Evolutionary conservation across 2,113 vertebrate species (phyloP), one percentile per base, ranked within the genome.

Genomic region (Lasiurus borealis): DNA sequence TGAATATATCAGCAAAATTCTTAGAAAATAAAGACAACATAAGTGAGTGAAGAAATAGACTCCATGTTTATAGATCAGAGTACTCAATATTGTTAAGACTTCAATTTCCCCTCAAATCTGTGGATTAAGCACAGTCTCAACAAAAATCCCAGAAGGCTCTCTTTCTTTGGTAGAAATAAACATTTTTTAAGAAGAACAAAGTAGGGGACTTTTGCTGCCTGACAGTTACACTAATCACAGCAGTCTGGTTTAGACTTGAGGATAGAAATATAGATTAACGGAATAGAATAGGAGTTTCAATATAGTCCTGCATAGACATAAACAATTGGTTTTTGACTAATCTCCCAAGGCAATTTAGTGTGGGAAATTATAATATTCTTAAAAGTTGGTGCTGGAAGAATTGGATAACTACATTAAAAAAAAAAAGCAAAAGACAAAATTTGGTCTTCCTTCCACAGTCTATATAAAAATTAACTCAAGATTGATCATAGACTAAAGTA

Each of bases 311-410:
- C 34, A 78, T 16, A 85, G 59, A 80, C 29, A 52, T 48, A 23
- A 93, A 93, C 16, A 73, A 88, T 62, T 73, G 29, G 36, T 62
- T 82, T 86, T 89, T 93, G 6, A 73, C 54, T 46, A 52, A 90
- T 48, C 11, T 34, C 73, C 31, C 4, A 95, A 82, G 31, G 29
- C 52, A 93, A 68, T 68, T 90, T 48, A 68, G 4, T 91, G 59
- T 71, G 40, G 36, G 44, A 68, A 75, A 84, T 87, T 83, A 40
- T 4, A 75, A 0, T 92, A 34, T 66, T 64, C 21, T 83, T 8
- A 86, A 77, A 14, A 86, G 52, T 36, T 50, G 36, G 6, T 68
- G 36, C 44, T 44, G 16, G 4, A 76, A 91, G n/a, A 48, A 52
- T 68, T 94, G 13, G 71, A 25, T 66, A 40, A 29, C 71, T 7